Evolutionary conservation across 2,113 vertebrate genomes (phyloP), one percentile per base, ranked within the genome.

Genomic region (Pygoscelis adeliae): DNA sequence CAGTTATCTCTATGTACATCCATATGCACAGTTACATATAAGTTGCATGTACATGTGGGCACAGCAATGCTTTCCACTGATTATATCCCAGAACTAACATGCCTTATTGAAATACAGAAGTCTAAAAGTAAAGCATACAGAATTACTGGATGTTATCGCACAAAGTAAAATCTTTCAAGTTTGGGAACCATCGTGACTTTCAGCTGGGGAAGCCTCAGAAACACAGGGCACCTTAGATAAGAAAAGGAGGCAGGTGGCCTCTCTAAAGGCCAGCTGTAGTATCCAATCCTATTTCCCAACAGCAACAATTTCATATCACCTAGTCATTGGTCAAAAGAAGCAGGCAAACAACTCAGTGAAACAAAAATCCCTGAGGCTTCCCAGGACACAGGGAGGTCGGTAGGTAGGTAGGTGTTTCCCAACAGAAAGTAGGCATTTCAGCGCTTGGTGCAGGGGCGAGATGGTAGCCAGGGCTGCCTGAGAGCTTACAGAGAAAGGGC

Each of bases 381-480:
- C 27, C 38, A 53, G 67, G 34, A 71, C 56, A 40, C 21, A 30
- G 36, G 30, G n/a, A 70, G 7, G 10, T 44, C 3, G 0, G 34
- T 5, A 50, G 34, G 34, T 5, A 50, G 34, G n/a, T 12, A 25
- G 30, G 22, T 11, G 16, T 67, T 91, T 83, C n/a, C 21, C n/a
- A 59, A 7, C 14, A 25, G 44, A 56, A 52, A 72, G 38, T 3
- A 27, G 4, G 13, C 7, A 29, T 18, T 52, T 40, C 34, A 42
- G 40, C 23, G 17, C 15, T 32, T 0, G 0, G 8, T 22, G 8
- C 6, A 13, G n/a, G 30, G 19, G 9, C 0, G 1, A 87, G 67
- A 6, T 14, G 27, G 15, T 72, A 44, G 11, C 27, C 38, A 63
- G 52, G 4, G 47, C 42, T 72, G 32, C 11, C 56, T 15, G 25